Base-by-base conservation (phyloP, 2,113 vertebrate species). In the Coryphaenoides rupestris region DNA sequence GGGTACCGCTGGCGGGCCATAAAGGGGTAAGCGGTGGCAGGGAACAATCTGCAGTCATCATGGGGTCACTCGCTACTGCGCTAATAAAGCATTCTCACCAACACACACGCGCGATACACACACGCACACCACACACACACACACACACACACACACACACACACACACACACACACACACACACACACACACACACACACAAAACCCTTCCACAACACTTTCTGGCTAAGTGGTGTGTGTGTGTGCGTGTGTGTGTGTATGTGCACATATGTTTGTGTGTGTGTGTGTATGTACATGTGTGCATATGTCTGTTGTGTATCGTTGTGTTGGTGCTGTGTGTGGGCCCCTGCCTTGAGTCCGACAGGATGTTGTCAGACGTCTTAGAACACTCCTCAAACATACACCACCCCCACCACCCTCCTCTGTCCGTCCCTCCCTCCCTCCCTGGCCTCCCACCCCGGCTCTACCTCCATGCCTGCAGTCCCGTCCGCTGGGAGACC, bases 401-500 rank as follows among this genome's bases (percentile, higher is more conserved):
- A 40, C 33, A 40, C 72, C 17, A 55, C 50, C 71, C 69, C 10
- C 68, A n/a, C n/a, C n/a, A n/a, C n/a, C n/a, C n/a, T n/a, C n/a
- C n/a, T n/a, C n/a, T n/a, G n/a, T 65, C 54, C 63, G 58, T 72
- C 49, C 69, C 73, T 63, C 69, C 28, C 66, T 88, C 86, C 70
- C 75, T 72, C 76, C 81, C 85, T 87, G 84, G 9, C 72, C 17
- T 57, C 50, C 73, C 69, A 14, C 68, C 77, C 61, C 70, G 33
- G 33, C 62, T 65, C 75, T 72, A 84, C 85, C 86, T 88, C 86
- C 72, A 75, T 72, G 77, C 81, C 85, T 87, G 84, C 77, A 82
- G 84, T 79, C 84, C 66, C 77, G 78, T 88, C 86, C 86, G 77
- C 85, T 79, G 89, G 88, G 86, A 89, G 84, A 86, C 88, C 77